Base-by-base conservation (phyloP, 2,797 vertebrate species). In the Micrastur ruficollis region DNA sequence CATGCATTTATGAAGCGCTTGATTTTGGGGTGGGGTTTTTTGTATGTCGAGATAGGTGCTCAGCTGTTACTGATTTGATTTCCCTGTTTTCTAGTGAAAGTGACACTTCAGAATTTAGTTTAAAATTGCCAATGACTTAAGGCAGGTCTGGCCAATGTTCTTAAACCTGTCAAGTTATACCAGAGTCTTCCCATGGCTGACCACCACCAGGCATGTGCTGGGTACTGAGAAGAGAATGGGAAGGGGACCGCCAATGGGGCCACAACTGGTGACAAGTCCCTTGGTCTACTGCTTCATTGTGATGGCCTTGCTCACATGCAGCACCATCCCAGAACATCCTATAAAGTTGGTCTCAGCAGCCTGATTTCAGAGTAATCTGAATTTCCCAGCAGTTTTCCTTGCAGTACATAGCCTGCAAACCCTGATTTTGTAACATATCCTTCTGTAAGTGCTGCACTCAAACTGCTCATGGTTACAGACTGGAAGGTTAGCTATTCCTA, bases 371-470 rank as follows among this genome's bases (percentile, higher is more conserved):
- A 65, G 14, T 76, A 40, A 23, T 80, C 36, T 72, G 63, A 46
- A 65, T 73, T 83, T 46, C 8, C 25, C 21, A 49, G 26, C 1
- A 2, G 13, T 58, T 68, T 62, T 83, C 17, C 21, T 86, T 55
- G 6, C 19, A 34, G 46, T 56, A 6, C 3, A 1, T 36, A 47
- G 18, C 36, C 14, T n/a, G n/a, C n/a, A n/a, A n/a, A n/a, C n/a
- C n/a, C n/a, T 86, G 29, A 7, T 32, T 68, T 36, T 65, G 10
- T 86, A 49, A 49, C 7, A 2, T 23, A 40, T 21, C 20, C 15
- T 86, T 34, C 14, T 11, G 10, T 34, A 19, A 55, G 31, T 55
- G 9, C 31, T 55, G 34, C 29, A 6, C 15, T 84, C 0, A 0
- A 74, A 15, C 19, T 59, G 61, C 32, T 87, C 1, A 0, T 62